Evolutionary conservation across 2,888 invertebrate genomes (phyloP).

Genomic region (Amaurobius ferox): DNA sequence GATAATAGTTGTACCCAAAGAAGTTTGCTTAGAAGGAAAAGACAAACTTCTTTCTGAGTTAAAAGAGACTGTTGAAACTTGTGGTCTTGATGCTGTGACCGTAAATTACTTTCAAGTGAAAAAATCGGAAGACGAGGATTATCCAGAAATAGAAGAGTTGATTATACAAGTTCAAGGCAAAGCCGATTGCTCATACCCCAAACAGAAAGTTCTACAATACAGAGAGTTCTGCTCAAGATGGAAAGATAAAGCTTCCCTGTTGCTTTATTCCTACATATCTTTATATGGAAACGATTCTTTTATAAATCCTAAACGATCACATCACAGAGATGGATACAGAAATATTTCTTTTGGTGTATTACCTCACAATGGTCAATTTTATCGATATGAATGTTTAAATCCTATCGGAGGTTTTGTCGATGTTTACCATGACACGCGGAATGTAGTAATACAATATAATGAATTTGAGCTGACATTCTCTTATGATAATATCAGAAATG

Average conservation of each 20-base stretch:
- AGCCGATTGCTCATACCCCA: no score
- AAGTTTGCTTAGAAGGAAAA: background rate
- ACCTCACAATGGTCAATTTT: conserved; percentile 38
- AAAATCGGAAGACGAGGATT: conserved; percentile 40
- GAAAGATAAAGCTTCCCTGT: background rate
- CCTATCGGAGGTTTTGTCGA: no score
- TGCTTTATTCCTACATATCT: background rate
- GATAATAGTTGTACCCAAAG: conserved; percentile 14
- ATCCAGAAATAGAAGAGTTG: conserved; percentile 55
- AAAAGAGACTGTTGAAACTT: background rate
- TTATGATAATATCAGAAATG: conserved; percentile 43
- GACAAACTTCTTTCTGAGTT: background rate
- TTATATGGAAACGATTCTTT: conserved; percentile 38
- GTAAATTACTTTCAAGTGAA: conserved; percentile 28
- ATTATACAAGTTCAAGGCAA: conserved; percentile 19
- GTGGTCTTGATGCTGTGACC: conserved; percentile 9
- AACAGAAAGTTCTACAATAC: background rate
- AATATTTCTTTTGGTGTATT: conserved; percentile 33
- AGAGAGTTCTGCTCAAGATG: conserved; percentile 19
- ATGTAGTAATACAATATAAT: conserved; percentile 10
- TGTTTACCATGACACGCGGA: conserved; percentile 51
- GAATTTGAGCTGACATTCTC: conserved; percentile 6
- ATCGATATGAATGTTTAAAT: conserved; percentile 1
- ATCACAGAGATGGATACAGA: background rate
- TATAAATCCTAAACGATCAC: background rate